Percentiles rank a stretch among this genome's conserved stretches.
phyloP scores from a whole-genome alignment of 2,888 invertebrate species.

The Melinopterus prodromus region DNA sequence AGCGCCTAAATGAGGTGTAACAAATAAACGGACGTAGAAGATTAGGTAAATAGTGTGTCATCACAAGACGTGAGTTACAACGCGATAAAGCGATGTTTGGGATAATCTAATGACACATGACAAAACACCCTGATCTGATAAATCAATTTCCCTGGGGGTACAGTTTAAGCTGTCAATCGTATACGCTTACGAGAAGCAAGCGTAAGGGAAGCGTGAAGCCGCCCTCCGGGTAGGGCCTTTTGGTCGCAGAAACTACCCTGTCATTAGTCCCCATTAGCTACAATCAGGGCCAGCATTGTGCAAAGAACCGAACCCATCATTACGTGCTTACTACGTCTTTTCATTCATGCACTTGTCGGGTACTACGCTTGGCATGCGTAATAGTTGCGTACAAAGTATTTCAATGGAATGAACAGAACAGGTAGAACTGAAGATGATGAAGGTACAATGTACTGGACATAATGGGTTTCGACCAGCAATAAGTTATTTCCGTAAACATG shows the following conservation, averaged over 20 bases:
- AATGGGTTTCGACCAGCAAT: neutral
- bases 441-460: neutral
- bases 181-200: neutral
- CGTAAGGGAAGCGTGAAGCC: constrained; percentile 24
- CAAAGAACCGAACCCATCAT: constrained; percentile 33
- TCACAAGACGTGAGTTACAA: neutral
- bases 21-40: neutral
- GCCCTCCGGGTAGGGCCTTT: constrained; percentile 8
- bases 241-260: constrained; percentile 28
- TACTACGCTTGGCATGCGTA: constrained; percentile 6
- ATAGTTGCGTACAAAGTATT: constrained; percentile 11
- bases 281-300: constrained; percentile 34
- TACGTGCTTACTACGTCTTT: constrained; percentile 27
- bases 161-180: constrained; percentile 21
- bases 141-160: constrained; percentile 18
- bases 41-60: neutral
- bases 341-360: constrained; percentile 21
- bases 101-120: constrained; percentile 25
- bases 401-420: constrained; percentile 13
- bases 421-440: constrained; percentile 10
- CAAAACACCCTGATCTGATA: constrained; percentile 22
- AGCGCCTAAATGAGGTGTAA: neutral
- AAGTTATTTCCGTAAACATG: constrained; percentile 4
- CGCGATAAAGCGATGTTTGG: neutral
- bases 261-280: constrained; percentile 37